Base-by-base conservation (phyloP, 2,797 vertebrate species). In the Mastacembelus armatus region DNA sequence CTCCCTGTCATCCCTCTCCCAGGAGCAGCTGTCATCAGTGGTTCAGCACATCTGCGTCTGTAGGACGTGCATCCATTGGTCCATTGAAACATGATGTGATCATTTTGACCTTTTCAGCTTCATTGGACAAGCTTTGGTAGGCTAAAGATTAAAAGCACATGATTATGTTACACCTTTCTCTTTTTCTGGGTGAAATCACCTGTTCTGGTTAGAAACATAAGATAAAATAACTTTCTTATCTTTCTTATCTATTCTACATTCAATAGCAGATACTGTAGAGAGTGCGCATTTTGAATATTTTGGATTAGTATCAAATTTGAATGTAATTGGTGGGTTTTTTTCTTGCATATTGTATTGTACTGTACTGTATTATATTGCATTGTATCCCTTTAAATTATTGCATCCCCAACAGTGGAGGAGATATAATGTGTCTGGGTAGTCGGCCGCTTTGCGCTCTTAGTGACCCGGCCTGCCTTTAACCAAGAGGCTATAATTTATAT, bases 81-180 rank as follows among this genome's bases (percentile, higher is more conserved):
- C 26, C 30, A 35, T 26, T 56, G 47, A 33, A 45, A 7, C 15
- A 6, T 26, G 44, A 71, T 56, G 33, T 48, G 35, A 70, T 47
- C 24, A 45, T 55, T 66, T 61, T 43, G 55, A 68, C 64, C 50
- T 57, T 68, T 49, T 33, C 39, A 33, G 57, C 33, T 56, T 42
- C 10, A 14, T 4, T n/a, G 33, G 18, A 51, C 22, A 29, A 7
- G 12, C 16, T 27, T 19, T 10, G 32, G n/a, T n/a, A 16, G 10
- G n/a, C 12, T 27, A 12, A 40, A 39, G 16, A 24, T 50, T 51
- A 36, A 38, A 22, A 4, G 6, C 26, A 57, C 15, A 4, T 43
- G 51, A 62, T 19, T 36, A 10, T 24, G n/a, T 30, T 27, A 16
- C 29, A 52, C 8, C 18, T 45, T 39, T 45, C 21, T 56, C n/a